These are phyloP conservation scores for Sesia apiformis DNA, from an alignment of 2,888 invertebrate genomes.

Conservation along the genomic window DNA sequence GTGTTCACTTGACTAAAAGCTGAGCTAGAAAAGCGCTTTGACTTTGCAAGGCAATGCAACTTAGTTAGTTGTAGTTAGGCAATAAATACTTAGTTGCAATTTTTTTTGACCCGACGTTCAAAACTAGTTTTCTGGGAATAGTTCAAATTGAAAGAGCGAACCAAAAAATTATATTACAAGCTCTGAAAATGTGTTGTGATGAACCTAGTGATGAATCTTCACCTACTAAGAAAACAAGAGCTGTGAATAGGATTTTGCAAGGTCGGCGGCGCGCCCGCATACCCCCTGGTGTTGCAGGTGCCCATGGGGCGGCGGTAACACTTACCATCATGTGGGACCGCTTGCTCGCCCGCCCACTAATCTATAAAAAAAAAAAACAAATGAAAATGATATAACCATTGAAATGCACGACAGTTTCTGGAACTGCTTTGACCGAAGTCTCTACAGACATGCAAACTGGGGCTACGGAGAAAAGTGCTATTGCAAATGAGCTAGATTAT, in stretches of 20 bases:
- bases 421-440: constrained; percentile 18
- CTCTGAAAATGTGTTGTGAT: constrained; percentile 18
- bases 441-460: constrained; percentile 8
- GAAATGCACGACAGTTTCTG: constrained; percentile 18
- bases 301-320: too few species aligned
- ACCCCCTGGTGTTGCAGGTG: too few species aligned
- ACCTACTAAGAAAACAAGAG: constrained; percentile 3
- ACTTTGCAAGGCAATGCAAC: constrained; percentile 9
- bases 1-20: constrained; percentile 11
- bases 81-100: constrained; percentile 10
- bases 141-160: constrained; percentile 19
- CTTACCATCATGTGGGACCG: too few species aligned
- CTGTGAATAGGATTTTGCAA: too few species aligned
- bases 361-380: constrained; percentile 16
- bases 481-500: constrained; percentile 16
- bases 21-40: constrained; percentile 16
- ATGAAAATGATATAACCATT: constrained; percentile 13
- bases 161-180: constrained; percentile 18
- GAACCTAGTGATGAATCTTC: constrained; percentile 16
- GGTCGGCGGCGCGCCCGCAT: too few species aligned
- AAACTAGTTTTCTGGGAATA: constrained; percentile 8
- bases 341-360: too few species aligned
- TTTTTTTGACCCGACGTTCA: constrained; percentile 12
- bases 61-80: too few species aligned
- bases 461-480: too few species aligned